phyloP scores from a whole-genome alignment of 23 tunicate genomes.

The Pegea sp. region DNA sequence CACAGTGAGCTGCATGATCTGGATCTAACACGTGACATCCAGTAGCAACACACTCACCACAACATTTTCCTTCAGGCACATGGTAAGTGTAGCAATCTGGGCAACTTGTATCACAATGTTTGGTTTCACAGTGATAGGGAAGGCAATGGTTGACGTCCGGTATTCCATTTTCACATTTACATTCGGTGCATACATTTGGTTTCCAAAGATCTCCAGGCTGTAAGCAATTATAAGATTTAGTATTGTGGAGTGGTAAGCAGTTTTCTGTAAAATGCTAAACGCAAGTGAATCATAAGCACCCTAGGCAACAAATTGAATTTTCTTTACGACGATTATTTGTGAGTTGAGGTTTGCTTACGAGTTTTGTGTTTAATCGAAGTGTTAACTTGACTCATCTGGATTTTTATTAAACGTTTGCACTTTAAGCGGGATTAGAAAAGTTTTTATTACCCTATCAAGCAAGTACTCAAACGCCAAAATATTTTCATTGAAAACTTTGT shows the following conservation, averaged over 20 bases:
- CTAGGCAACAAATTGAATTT: no score
- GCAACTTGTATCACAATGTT: constrained; percentile 32
- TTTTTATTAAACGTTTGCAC: no score
- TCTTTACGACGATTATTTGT: no score
- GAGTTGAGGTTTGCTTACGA: no score
- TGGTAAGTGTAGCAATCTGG: constrained; percentile 60
- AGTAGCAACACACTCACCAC: constrained; percentile 40
- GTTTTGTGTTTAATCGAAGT: no score
- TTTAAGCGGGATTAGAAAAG: no score
- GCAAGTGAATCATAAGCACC: no score
- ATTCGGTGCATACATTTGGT: constrained; percentile 35
- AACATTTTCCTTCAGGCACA: constrained; percentile 37
- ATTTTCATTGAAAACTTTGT: background rate
- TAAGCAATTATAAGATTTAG: background rate
- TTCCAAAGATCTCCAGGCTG: constrained; percentile 45
- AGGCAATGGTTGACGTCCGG: constrained; percentile 14
- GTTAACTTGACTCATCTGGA: no score
- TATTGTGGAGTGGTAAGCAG: no score
- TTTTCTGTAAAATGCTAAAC: no score
- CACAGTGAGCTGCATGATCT: constrained; percentile 11
- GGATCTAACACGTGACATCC: constrained; percentile 23
- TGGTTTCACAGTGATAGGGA: constrained; percentile 3
- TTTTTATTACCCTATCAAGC: background rate
- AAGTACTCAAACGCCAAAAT: background rate
- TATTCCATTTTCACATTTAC: constrained; percentile 20